Conservation (phyloP, 2,888 invertebrate genomes). For the Elegia similella region DNA sequence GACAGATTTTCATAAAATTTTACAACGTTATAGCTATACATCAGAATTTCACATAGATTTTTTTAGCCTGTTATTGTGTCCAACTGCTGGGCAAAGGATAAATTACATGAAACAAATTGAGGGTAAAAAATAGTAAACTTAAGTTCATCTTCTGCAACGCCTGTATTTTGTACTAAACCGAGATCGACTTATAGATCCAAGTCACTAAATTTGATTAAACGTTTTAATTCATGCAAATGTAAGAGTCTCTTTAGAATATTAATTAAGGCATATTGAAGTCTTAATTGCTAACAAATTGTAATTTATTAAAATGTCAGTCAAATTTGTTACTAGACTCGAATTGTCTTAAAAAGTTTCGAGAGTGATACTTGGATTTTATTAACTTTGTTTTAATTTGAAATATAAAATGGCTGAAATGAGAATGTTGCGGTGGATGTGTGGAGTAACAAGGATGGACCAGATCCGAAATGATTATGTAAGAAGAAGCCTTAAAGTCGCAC, state of each 20-base stretch:
- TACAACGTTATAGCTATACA: too few species aligned
- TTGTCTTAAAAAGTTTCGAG: background rate
- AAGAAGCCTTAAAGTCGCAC: too few species aligned
- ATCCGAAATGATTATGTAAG: too few species aligned
- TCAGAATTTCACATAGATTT: too few species aligned
- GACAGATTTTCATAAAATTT: too few species aligned
- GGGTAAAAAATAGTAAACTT: too few species aligned
- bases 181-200: background rate
- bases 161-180: background rate
- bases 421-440: background rate
- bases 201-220: background rate
- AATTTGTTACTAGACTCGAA: background rate
- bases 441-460: too few species aligned
- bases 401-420: background rate
- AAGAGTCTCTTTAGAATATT: background rate
- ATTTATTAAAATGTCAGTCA: conserved; percentile 2
- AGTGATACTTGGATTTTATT: background rate
- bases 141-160: background rate
- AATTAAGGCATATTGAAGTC: background rate
- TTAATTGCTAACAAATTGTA: conserved; percentile 1
- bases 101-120: too few species aligned
- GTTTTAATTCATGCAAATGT: background rate
- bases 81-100: too few species aligned
- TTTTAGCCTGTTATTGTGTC: too few species aligned
- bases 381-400: background rate